phyloP scores from a whole-genome alignment of 1,140 invertebrate species.

The Melitaea cinxia region DNA sequence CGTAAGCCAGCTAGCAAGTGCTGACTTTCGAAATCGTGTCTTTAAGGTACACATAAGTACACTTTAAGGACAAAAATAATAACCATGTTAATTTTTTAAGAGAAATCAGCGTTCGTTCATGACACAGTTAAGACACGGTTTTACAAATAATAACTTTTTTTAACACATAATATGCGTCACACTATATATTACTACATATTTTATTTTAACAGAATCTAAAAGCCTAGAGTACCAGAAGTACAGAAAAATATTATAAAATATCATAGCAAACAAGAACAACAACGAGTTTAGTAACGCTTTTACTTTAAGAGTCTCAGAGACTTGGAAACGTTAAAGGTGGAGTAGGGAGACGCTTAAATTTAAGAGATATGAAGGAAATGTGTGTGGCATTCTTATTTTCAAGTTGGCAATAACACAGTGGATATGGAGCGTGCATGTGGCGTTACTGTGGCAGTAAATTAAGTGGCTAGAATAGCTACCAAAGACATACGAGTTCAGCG shows the following conservation, averaged over 20 bases:
- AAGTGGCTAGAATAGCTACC: constrained; percentile 58
- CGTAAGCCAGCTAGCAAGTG: too few species aligned
- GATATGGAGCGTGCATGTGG: constrained; percentile 77
- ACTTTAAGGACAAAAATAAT: too few species aligned
- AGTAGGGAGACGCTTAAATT: constrained; percentile 67
- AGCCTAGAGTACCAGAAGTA: not conserved
- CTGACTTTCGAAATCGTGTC: too few species aligned
- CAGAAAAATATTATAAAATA: constrained; percentile 26
- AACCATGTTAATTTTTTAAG: too few species aligned
- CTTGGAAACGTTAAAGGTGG: constrained; percentile 47
- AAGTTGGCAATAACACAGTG: constrained; percentile 78
- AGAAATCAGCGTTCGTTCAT: too few species aligned
- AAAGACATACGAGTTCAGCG: constrained; percentile 45
- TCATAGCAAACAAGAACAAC: constrained; percentile 24
- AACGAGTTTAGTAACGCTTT: constrained; percentile 5
- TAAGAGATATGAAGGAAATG: constrained; percentile 74
- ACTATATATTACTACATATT: too few species aligned
- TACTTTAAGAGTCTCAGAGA: constrained; percentile 24
- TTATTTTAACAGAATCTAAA: not conserved
- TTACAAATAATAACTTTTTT: too few species aligned
- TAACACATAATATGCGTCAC: too few species aligned
- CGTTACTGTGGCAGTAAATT: constrained; percentile 79
- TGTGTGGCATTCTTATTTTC: constrained; percentile 76
- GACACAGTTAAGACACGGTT: too few species aligned
- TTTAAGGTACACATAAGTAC: too few species aligned